phyloP scores from a whole-genome alignment of 2,888 invertebrate species.

The Leptopilina drosophilae region DNA sequence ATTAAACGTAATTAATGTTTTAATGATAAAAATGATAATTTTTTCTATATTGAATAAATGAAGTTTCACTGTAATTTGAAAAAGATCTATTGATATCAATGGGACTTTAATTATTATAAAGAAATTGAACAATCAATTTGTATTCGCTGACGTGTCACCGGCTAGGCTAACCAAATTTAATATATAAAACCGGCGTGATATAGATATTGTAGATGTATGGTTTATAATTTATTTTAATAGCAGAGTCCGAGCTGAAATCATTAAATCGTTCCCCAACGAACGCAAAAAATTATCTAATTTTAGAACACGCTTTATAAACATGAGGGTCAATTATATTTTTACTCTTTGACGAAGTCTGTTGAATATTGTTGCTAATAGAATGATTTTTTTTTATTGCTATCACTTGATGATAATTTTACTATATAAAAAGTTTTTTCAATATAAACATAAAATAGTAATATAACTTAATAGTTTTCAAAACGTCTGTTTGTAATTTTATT shows the following conservation, averaged over 20 bases:
- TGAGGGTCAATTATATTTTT: constrained; percentile 25
- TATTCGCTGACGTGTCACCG: constrained; percentile 41
- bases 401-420: constrained; percentile 12
- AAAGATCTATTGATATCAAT: background rate
- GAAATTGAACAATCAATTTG: constrained; percentile 34
- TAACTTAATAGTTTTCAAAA: background rate
- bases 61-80: background rate
- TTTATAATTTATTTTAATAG: constrained; percentile 37
- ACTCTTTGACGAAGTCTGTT: constrained; percentile 11
- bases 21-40: background rate
- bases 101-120: background rate
- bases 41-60: background rate
- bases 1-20: background rate
- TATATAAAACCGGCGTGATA: constrained; percentile 31
- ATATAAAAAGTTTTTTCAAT: background rate
- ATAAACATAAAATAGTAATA: background rate
- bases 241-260: constrained; percentile 32
- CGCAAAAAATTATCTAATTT: constrained; percentile 38
- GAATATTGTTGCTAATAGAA: background rate
- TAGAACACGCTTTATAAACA: constrained; percentile 22
- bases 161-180: constrained; percentile 39
- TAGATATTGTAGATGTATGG: constrained; percentile 38
- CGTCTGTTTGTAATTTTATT: background rate
- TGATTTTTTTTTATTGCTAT: constrained; percentile 24
- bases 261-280: constrained; percentile 36